A percentile compares a stretch with the other conserved stretches of the same genome.
These are phyloP conservation scores for Scatophagus argus DNA, from an alignment of 2,113 vertebrate species.

Conservation along the genomic window DNA sequence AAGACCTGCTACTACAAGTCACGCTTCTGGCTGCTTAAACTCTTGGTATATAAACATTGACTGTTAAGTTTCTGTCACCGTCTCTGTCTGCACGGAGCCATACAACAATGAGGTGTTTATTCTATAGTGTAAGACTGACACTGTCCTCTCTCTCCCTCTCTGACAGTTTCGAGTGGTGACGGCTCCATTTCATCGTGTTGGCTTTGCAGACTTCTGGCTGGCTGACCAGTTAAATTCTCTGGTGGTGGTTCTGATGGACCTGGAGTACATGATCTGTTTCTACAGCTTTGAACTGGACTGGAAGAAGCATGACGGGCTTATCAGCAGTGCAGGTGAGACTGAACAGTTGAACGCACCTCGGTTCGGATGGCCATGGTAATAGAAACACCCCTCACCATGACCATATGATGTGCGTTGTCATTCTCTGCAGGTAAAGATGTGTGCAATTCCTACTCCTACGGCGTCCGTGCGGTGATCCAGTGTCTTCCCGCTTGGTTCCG, in stretches of 20 bases:
- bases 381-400: background rate
- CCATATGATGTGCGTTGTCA: background rate
- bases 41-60: no score
- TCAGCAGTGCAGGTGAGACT: constrained; percentile 64
- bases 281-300: constrained; percentile 97
- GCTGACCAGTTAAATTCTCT: constrained; percentile 99
- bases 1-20: constrained; percentile 99
- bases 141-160: background rate
- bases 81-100: no score
- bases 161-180: constrained; percentile 96
- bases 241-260: constrained; percentile 93
- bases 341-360: background rate
- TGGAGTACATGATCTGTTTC: constrained; percentile 99
- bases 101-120: no score
- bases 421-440: constrained; percentile 60
- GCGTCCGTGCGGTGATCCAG: constrained; percentile 95
- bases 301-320: constrained; percentile 83
- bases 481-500: constrained; percentile 99
- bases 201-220: constrained; percentile 99
- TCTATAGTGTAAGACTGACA: no score
- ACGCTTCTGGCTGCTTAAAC: constrained; percentile 98
- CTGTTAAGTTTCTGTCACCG: no score
- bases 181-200: constrained; percentile 97
- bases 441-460: constrained; percentile 95
- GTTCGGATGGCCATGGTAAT: no score